A percentile compares a stretch with the other conserved stretches of the same genome.
Conservation (phyloP, 2,888 invertebrate species). For the Ypsolopha sequella region DNA sequence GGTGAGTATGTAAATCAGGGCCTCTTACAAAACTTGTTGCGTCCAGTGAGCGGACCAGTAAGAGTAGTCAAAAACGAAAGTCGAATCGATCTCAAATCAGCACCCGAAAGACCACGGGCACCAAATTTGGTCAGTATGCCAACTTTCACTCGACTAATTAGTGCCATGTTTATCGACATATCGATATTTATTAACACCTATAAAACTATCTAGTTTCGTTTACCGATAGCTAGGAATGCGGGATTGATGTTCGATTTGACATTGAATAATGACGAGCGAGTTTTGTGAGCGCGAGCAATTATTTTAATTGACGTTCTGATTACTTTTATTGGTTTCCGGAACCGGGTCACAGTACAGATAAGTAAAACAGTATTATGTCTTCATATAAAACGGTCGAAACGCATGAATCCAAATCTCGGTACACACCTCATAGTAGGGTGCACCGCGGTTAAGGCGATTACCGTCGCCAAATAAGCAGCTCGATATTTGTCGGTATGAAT, state of each 20-base stretch:
- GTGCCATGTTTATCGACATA: not conserved
- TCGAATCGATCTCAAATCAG: constrained; percentile 66
- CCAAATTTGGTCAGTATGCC: constrained; percentile 66
- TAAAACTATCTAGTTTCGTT: not conserved
- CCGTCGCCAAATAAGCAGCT: no score
- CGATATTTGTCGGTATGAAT: no score
- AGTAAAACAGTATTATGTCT: no score
- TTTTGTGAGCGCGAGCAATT: not conserved
- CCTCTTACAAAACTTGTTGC: no score
- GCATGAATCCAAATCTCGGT: no score
- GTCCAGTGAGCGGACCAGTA: constrained; percentile 43
- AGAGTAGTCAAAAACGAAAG: constrained; percentile 70
- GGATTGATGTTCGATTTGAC: not conserved
- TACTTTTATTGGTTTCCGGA: no score
- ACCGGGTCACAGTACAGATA: no score
- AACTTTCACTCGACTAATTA: constrained; percentile 46
- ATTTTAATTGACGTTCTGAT: not conserved
- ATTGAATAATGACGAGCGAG: not conserved
- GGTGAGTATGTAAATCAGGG: no score
- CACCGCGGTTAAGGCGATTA: no score
- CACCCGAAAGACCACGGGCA: constrained; percentile 51
- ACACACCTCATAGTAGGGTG: no score
- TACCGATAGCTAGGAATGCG: not conserved
- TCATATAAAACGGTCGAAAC: no score
- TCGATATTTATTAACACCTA: not conserved